Percentiles rank a stretch among this genome's conserved stretches.
Evolutionary conservation across 2,888 invertebrate genomes (phyloP).

Genomic region (Syrphus vitripennis): DNA sequence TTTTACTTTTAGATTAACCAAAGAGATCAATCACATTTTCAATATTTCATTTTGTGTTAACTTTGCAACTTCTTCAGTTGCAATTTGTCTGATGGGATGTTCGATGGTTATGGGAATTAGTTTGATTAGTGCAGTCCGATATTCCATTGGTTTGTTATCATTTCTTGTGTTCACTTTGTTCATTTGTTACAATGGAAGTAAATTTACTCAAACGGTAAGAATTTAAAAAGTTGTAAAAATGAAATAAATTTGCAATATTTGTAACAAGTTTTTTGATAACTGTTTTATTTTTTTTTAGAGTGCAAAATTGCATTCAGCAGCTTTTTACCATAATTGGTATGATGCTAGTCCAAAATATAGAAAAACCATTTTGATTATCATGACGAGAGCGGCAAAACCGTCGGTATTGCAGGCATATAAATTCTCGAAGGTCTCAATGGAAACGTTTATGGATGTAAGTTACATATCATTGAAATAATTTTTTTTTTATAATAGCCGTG

Average conservation of each 20-base stretch:
- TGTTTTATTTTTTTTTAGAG: slow-evolving; percentile 64
- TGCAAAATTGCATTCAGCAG: slow-evolving; percentile 74
- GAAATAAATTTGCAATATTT: background rate
- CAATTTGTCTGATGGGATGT: slow-evolving; percentile 77
- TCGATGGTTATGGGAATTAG: slow-evolving; percentile 75
- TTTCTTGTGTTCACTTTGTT: slow-evolving; percentile 75
- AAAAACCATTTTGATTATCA: slow-evolving; percentile 75
- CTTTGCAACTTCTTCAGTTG: slow-evolving; percentile 75
- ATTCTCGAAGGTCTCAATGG: slow-evolving; percentile 76
- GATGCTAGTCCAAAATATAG: slow-evolving; percentile 76
- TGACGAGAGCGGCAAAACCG: slow-evolving; percentile 74
- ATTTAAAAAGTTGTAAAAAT: no score
- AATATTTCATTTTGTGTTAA: slow-evolving; percentile 75
- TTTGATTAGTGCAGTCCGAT: slow-evolving; percentile 72
- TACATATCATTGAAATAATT: background rate
- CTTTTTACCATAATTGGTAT: slow-evolving; percentile 78
- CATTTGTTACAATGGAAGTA: slow-evolving; percentile 76
- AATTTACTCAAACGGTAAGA: slow-evolving; percentile 74
- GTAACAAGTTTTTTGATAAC: background rate
- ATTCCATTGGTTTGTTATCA: slow-evolving; percentile 74
- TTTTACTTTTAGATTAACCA: slow-evolving; percentile 62
- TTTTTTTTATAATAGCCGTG: background rate
- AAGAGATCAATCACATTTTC: slow-evolving; percentile 74
- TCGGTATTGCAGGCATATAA: slow-evolving; percentile 74
- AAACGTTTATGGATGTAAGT: slow-evolving; percentile 76